These are phyloP conservation scores for Protobothrops flavoviridis DNA, from an alignment of 2,113 vertebrate genomes.

Conservation along the genomic window DNA sequence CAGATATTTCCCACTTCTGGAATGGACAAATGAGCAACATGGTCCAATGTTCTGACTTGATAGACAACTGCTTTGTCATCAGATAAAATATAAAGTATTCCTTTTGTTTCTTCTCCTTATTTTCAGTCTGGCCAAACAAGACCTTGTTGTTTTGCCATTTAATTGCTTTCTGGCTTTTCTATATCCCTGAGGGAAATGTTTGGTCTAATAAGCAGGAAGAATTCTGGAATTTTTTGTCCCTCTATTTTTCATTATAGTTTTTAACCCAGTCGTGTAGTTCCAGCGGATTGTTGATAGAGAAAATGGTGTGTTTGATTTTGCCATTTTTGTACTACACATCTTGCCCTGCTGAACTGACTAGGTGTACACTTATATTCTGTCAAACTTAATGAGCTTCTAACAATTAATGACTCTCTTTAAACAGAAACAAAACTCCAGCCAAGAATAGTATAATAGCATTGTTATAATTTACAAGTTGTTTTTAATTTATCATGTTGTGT, in stretches of 20 bases:
- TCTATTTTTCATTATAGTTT: background rate
- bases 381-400: background rate
- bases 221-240: background rate
- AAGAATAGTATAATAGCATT: too few relatives aligned
- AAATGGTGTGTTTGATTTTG: background rate
- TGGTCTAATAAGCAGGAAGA: background rate
- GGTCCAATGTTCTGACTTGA: background rate
- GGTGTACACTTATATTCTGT: background rate
- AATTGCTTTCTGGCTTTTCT: background rate
- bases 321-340: background rate
- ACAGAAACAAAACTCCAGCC: background rate
- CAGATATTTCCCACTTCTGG: background rate
- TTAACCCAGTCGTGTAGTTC: background rate
- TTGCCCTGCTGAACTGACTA: constrained; percentile 5
- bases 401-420: constrained; percentile 2
- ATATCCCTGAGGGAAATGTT: background rate
- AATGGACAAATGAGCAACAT: background rate
- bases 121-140: background rate
- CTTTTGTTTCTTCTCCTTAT: background rate
- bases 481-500: background rate
- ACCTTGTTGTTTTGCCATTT: background rate
- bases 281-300: background rate
- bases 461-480: background rate
- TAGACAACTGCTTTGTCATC: background rate
- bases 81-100: background rate